These are phyloP conservation scores for Anolis carolinensis DNA, from an alignment of 2,113 vertebrate genomes.

Conservation along the genomic window DNA sequence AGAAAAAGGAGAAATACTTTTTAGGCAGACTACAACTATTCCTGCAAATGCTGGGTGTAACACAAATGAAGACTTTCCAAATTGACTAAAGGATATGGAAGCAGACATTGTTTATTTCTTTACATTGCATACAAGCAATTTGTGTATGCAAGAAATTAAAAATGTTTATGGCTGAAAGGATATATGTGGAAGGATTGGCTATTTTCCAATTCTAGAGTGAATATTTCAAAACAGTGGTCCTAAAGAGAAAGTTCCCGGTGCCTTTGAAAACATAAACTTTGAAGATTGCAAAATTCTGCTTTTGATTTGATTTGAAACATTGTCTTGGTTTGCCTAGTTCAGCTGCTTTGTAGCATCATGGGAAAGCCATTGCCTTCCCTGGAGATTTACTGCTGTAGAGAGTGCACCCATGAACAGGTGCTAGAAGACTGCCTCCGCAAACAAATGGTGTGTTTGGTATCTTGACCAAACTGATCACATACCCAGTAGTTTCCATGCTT, in stretches of 20 bases:
- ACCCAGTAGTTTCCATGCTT: background rate
- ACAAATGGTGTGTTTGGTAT: background rate
- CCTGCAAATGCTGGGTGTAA: background rate
- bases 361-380: background rate
- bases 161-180: background rate
- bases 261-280: background rate
- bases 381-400: background rate
- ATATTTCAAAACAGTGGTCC: background rate
- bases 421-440: background rate
- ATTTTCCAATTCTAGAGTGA: background rate
- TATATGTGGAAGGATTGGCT: background rate
- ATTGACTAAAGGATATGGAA: background rate
- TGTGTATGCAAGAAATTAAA: background rate
- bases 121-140: background rate
- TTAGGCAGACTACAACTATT: fast-evolving
- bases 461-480: background rate
- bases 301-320: background rate
- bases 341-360: background rate
- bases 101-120: background rate
- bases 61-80: background rate
- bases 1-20: background rate
- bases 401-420: background rate
- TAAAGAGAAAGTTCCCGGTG: background rate
- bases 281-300: slow-evolving; percentile 4
- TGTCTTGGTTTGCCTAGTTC: background rate